phyloP scores from a whole-genome alignment of 2,888 invertebrate species.

The Andrena bicolor region DNA sequence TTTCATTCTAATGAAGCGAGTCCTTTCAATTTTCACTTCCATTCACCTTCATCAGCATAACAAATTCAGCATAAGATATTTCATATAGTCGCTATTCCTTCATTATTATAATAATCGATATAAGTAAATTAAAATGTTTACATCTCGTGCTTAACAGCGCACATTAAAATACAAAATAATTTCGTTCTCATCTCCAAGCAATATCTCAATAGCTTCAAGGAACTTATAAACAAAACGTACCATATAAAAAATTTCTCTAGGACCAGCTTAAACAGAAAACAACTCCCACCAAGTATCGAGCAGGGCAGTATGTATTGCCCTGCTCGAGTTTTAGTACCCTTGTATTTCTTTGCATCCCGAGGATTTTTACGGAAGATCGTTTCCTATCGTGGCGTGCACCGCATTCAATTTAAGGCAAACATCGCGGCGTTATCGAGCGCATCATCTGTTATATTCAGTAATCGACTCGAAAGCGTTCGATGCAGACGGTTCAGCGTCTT shows the following conservation, averaged over 20 bases:
- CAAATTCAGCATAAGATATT: too few species aligned
- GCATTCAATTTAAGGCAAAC: background rate
- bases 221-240: background rate
- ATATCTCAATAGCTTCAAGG: background rate
- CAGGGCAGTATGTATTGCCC: background rate
- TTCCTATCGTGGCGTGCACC: background rate
- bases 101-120: too few species aligned
- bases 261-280: background rate
- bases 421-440: constrained; percentile 12
- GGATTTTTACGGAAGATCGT: constrained; percentile 1
- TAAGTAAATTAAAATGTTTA: too few species aligned
- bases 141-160: too few species aligned
- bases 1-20: too few species aligned
- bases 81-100: too few species aligned
- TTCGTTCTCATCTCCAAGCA: background rate
- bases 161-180: too few species aligned
- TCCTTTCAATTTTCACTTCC: too few species aligned
- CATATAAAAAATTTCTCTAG: background rate
- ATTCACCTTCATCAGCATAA: too few species aligned
- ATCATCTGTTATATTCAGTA: constrained; percentile 31
- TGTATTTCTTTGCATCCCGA: background rate
- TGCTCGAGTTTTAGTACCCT: background rate
- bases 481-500: constrained; percentile 28
- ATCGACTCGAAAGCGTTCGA: constrained; percentile 46
- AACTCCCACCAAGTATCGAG: background rate